A percentile compares a stretch with the other conserved stretches of the same genome.
Evolutionary conservation across 1,140 invertebrate species (phyloP).

Genomic region (Drosophila kanapiae): DNA sequence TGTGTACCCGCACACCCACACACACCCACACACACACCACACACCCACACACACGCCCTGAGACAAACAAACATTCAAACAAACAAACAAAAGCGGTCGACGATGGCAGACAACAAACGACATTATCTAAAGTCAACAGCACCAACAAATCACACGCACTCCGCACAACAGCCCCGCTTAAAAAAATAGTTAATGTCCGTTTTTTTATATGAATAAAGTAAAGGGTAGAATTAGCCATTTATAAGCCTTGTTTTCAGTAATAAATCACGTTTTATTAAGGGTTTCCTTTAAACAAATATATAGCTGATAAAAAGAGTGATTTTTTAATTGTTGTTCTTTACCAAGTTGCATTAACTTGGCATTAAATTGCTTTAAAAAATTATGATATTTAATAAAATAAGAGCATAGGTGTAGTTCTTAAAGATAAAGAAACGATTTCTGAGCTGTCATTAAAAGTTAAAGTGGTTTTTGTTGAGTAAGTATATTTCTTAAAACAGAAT

Average conservation of each 20-base stretch:
- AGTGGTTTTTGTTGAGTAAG: no score
- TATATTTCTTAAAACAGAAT: no score
- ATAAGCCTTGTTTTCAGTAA: background rate
- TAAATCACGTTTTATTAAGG: background rate
- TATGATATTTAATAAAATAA: no score
- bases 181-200: conserved; percentile 9
- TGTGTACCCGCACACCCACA: conserved; percentile 5
- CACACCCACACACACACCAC: conserved; percentile 6
- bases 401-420: no score
- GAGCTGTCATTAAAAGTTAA: no score
- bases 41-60: background rate
- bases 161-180: conserved; percentile 3
- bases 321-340: background rate
- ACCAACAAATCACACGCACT: conserved; percentile 57
- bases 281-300: background rate
- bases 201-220: background rate
- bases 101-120: conserved; percentile 65
- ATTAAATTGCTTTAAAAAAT: no score
- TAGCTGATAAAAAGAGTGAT: background rate
- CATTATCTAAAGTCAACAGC: conserved; percentile 82
- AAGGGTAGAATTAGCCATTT: background rate
- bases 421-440: no score
- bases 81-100: conserved; percentile 42
- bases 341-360: background rate
- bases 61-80: conserved; percentile 52